Evolutionary conservation across 2,888 invertebrate species (phyloP).

Genomic region (Entomobrya multifasciata): DNA sequence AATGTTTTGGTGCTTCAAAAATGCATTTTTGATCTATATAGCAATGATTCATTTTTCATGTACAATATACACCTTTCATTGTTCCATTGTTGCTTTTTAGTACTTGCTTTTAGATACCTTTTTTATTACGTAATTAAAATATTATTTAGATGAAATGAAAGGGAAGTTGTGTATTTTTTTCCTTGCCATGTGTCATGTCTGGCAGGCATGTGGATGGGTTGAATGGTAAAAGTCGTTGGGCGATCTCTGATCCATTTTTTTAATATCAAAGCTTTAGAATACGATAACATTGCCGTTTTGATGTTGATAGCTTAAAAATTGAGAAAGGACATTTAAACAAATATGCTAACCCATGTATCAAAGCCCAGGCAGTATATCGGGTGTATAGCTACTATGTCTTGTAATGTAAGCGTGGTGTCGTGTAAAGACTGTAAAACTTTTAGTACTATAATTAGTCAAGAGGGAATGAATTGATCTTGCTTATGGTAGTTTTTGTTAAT

Average conservation of each 20-base stretch:
- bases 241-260: constrained; percentile 45
- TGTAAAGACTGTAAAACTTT: not conserved
- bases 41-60: constrained; percentile 12
- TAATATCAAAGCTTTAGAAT: not conserved
- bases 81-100: constrained; percentile 29
- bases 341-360: not conserved
- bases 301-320: not conserved
- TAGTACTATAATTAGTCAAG: constrained; percentile 9
- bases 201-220: not conserved
- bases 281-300: constrained; percentile 8
- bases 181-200: not conserved
- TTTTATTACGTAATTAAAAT: constrained; percentile 47
- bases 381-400: too few species aligned
- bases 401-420: too few species aligned
- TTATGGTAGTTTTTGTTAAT: constrained; percentile 24
- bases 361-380: too few species aligned
- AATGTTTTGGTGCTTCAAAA: too few species aligned
- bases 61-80: constrained; percentile 42
- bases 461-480: constrained; percentile 6
- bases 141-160: constrained; percentile 49
- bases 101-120: constrained; percentile 21
- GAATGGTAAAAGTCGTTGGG: constrained; percentile 44
- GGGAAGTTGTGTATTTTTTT: constrained; percentile 50
- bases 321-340: constrained; percentile 7
- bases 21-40: not conserved